A percentile compares a stretch with the other conserved stretches of the same genome.
Conservation (phyloP, 2,113 vertebrate genomes). For the Coryphaenoides rupestris region DNA sequence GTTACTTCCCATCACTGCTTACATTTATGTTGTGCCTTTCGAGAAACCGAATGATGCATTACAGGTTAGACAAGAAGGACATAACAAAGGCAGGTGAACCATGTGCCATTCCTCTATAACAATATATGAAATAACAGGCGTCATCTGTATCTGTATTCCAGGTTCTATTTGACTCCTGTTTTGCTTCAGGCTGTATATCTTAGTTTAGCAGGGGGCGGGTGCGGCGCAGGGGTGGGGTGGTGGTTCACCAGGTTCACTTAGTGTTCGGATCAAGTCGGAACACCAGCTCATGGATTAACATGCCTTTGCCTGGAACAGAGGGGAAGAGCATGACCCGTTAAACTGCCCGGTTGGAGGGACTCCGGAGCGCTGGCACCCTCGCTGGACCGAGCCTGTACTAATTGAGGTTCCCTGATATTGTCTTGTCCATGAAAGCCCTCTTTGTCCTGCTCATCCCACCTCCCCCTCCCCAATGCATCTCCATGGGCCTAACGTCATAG, state of each 20-base stretch:
- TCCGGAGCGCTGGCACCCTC: conserved; percentile 53
- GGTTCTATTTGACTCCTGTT: no score
- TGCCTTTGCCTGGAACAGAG: conserved; percentile 49
- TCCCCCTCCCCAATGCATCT: conserved; percentile 46
- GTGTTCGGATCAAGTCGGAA: conserved; percentile 33
- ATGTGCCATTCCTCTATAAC: no score
- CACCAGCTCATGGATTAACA: conserved; percentile 52
- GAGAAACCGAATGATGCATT: no score
- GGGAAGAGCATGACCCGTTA: conserved; percentile 42
- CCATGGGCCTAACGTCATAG: conserved; percentile 51
- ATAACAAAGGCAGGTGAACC: no score
- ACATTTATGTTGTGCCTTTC: no score
- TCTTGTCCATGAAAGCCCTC: conserved; percentile 62
- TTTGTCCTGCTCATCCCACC: conserved; percentile 61
- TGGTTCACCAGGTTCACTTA: conserved; percentile 46
- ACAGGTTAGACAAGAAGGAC: no score
- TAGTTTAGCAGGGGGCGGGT: no score
- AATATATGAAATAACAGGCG: no score
- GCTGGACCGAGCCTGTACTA: conserved; percentile 59
- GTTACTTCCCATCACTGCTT: no score
- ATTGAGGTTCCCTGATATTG: conserved; percentile 68
- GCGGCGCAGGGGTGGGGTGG: background rate
- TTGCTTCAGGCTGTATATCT: no score
- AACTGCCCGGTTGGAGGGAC: conserved; percentile 29
- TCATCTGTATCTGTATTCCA: no score